phyloP scores from a whole-genome alignment of 2,113 vertebrate genomes.

The Perca flavescens region DNA sequence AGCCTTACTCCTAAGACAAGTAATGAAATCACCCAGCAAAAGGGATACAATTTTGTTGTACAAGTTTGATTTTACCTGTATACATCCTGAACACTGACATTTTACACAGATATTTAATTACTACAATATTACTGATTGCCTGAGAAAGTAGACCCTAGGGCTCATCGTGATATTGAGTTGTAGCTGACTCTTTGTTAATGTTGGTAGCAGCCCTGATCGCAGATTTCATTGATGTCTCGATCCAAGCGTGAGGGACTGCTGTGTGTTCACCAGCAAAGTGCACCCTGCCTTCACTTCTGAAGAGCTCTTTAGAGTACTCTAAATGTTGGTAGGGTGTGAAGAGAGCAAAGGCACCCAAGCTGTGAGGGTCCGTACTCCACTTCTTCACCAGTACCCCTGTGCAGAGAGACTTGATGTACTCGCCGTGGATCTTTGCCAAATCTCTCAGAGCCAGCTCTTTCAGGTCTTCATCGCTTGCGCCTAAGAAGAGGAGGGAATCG shows the following conservation, averaged over 20 bases:
- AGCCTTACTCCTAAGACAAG: background rate
- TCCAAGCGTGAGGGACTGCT: slow-evolving; percentile 84
- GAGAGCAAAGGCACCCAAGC: slow-evolving; percentile 79
- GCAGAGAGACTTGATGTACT: slow-evolving; percentile 39
- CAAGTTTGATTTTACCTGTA: too few species aligned
- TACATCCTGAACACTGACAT: too few species aligned
- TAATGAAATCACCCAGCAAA: background rate
- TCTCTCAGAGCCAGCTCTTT: slow-evolving; percentile 76
- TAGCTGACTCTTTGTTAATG: slow-evolving; percentile 69
- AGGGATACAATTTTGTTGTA: too few species aligned
- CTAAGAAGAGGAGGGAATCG: slow-evolving; percentile 79
- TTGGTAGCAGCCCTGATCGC: slow-evolving; percentile 77
- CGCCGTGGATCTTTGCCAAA: slow-evolving; percentile 77
- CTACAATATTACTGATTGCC: background rate
- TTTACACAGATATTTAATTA: background rate
- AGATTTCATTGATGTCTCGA: slow-evolving; percentile 86
- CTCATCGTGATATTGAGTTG: background rate
- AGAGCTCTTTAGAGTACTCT: slow-evolving; percentile 73
- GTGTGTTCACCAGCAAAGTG: slow-evolving; percentile 87
- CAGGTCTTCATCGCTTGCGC: slow-evolving; percentile 62
- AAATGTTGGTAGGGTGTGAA: slow-evolving; percentile 85
- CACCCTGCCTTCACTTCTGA: slow-evolving; percentile 72
- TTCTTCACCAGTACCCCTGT: slow-evolving; percentile 78
- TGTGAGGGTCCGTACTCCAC: slow-evolving; percentile 81
- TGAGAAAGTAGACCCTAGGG: background rate